These are phyloP conservation scores for Anolis sagrei DNA, from an alignment of 2,113 vertebrate genomes.

Conservation along the genomic window DNA sequence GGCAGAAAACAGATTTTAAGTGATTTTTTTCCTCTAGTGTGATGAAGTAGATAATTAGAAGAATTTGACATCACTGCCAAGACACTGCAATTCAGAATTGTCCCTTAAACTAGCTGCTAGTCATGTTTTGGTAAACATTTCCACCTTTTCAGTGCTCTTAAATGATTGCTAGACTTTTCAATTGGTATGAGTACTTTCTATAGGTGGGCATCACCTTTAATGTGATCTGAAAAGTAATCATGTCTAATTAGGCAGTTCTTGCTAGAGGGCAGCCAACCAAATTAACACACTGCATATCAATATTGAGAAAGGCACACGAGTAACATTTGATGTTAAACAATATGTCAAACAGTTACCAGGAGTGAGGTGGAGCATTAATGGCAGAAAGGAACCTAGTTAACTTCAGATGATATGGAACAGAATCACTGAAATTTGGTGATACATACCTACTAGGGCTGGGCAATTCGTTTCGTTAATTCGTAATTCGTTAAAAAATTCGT, in stretches of 20 bases:
- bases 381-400: background rate
- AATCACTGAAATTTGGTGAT: background rate
- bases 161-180: background rate
- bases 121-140: background rate
- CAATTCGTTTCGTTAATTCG: no score
- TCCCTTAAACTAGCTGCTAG: conserved; percentile 20
- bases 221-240: conserved; percentile 42
- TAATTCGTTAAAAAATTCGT: no score
- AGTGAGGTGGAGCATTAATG: background rate
- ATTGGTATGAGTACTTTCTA: conserved; percentile 36
- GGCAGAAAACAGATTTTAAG: no score
- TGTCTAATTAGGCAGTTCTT: conserved; percentile 37
- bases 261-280: conserved; percentile 29
- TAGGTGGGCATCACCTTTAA: conserved; percentile 16
- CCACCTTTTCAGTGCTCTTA: background rate
- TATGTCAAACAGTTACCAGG: background rate
- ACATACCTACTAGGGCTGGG: no score
- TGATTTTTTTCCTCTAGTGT: no score
- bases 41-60: no score
- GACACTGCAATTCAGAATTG: background rate
- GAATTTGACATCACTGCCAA: no score
- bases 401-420: background rate
- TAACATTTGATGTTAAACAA: background rate
- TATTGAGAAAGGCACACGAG: conserved; percentile 18
- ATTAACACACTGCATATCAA: background rate